Percentiles rank a stretch among this genome's conserved stretches.
These are phyloP conservation scores for Anas georgica DNA, from an alignment of 2,797 vertebrate genomes.

Conservation along the genomic window DNA sequence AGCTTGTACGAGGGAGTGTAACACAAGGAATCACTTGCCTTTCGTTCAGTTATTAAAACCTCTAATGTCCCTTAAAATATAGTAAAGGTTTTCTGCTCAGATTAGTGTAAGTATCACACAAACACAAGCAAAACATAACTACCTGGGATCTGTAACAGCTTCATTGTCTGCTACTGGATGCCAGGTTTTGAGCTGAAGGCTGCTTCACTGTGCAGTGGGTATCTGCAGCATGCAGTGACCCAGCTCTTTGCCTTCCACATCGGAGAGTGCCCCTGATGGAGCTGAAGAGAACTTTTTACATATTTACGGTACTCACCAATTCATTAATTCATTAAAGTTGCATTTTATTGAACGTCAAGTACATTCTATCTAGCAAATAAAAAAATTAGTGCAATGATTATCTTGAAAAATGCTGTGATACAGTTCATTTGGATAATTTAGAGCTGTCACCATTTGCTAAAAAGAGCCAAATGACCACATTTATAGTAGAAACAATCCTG, in stretches of 20 bases:
- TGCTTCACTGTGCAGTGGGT: rapidly evolving
- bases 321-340: conserved; percentile 23
- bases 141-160: not conserved
- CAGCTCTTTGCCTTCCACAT: not conserved
- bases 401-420: conserved; percentile 32
- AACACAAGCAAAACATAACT: not conserved
- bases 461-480: conserved; percentile 42
- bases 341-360: conserved; percentile 13
- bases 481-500: conserved; percentile 1
- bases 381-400: conserved; percentile 19
- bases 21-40: not conserved
- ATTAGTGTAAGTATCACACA: not conserved
- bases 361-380: not conserved
- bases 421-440: conserved; percentile 25
- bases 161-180: not conserved
- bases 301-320: not conserved
- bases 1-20: not conserved
- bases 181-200: not conserved
- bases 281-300: not conserved
- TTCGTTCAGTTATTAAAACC: not conserved
- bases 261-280: not conserved
- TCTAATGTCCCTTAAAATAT: not conserved
- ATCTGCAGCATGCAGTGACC: not conserved
- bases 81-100: not conserved
- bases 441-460: not conserved